Base-by-base conservation (phyloP, 2,113 vertebrate genomes). In the Paradisaea rubra region DNA sequence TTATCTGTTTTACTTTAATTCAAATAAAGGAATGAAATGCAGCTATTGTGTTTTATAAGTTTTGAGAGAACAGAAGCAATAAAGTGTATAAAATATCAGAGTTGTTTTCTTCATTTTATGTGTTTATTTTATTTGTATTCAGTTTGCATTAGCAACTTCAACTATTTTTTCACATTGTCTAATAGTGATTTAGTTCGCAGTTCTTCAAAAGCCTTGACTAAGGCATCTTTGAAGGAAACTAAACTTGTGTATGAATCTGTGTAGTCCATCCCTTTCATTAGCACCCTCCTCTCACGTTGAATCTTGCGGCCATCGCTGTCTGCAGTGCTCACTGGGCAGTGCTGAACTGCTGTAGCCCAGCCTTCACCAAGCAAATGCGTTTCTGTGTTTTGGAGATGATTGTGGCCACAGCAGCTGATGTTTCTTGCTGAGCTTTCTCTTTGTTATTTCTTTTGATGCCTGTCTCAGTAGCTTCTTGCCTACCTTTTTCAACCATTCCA, bases 1-100 rank as follows among this genome's bases (percentile, higher is more conserved):
- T 89, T 91, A 88, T 81, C 77, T 84, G 27, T 5, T 85, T 94
- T 70, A 80, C 24, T 90, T 90, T 91, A 66, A 88, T 88, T 74
- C 41, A 57, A 53, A 89, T 61, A 77, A 91, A 89, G 33, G 45
- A 81, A 79, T 17, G 10, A 94, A 92, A 91, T 44, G 28, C n/a
- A 81, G 37, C 30, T 69, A 61, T 89, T 84, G 9, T 72, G 11
- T 76, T 94, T 53, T 45, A 9, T 35, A 72, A 41, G 5, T 69
- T 94, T 88, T 42, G 70, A 76, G 41, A 82, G 23, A 69, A 85
- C 7, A 89, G n/a, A 77, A 82, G 21, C 30, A 94, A 80, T 73
- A 79, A 94, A 89, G 5, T 63, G 6, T 24, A 70, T 65, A 72
- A 88, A 70, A 13, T 77, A 87, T 15, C 47, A 49, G 31, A 64